Evolutionary conservation across 2,888 invertebrate species (phyloP), one percentile per base, ranked within the genome.

Genomic region (Eubasilissa splendida): DNA sequence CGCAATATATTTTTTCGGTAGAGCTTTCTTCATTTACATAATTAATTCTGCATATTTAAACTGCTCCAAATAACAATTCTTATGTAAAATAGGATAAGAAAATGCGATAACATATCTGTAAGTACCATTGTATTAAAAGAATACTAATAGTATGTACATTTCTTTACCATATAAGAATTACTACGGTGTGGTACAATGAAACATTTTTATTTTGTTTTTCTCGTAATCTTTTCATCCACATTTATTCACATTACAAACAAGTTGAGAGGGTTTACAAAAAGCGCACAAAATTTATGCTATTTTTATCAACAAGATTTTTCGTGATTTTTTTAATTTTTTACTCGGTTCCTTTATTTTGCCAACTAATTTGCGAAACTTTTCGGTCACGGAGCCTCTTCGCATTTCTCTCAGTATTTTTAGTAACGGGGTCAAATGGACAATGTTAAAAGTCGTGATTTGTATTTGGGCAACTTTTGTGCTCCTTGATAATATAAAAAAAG

Each of bases 401-500:
- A 63, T 63, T 63, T 31, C 63, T 63, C 63, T 33, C 31, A 5
- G 31, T 63, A 63, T 63, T 63, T 63, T 63, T 63, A 63, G 63
- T 63, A 12, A 42, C 12, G 22, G 63, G 63, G 63, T 63, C 63
- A 33, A 31, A 63, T 63, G 63, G 63, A 63, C 63, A 63, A 63
- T 63, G 63, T 63, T 63, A 31, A 63, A 63, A 63, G 63, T 63
- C 63, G 63, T 63, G 63, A 63, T 63, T 63, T 63, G 63, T 63
- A 63, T 63, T 63, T 14, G 63, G 63, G 63, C 33, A 63, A 63
- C 63, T 63, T 60, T 63, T 63, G 63, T 63, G 63, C 63, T 63
- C 63, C 63, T 63, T 63, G 63, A 63, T 31, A 63, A 63, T 60
- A 63, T 31, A 63, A 59, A 63, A 63, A 63, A 63, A 22, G 63